phyloP scores from a whole-genome alignment of 2,888 invertebrate genomes.

The Sinelater perroti region DNA sequence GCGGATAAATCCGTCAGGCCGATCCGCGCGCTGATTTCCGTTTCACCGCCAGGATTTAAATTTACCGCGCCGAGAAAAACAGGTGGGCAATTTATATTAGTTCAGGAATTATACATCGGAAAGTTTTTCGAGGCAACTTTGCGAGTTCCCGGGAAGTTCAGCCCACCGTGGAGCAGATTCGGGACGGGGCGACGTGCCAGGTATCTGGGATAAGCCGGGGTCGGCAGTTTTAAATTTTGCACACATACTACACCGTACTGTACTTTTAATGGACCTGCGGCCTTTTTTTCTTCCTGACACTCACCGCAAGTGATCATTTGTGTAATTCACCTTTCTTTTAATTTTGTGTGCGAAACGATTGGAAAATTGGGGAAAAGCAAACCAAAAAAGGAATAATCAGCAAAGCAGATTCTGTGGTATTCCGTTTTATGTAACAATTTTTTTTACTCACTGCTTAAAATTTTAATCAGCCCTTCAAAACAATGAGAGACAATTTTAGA shows the following conservation, averaged over 20 bases:
- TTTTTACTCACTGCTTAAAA: no score
- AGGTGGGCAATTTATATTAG: conserved; percentile 40
- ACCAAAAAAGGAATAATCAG: no score
- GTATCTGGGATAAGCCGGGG: conserved; percentile 15
- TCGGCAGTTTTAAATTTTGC: conserved; percentile 13
- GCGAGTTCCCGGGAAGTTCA: conserved; percentile 31
- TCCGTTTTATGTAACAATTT: no score
- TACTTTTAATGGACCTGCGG: conserved; percentile 10
- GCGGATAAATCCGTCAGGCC: background rate
- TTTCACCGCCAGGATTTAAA: conserved; percentile 26
- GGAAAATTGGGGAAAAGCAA: no score
- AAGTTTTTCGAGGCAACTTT: conserved; percentile 36
- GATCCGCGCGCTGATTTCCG: conserved; percentile 9
- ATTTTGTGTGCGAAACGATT: no score
- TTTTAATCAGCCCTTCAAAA: no score
- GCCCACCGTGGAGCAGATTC: conserved; percentile 28
- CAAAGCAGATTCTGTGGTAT: no score
- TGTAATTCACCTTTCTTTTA: no score
- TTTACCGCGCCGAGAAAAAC: conserved; percentile 28
- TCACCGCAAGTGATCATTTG: no score
- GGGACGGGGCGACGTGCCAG: conserved; percentile 10
- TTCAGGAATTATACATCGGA: conserved; percentile 36
- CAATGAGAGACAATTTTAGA: no score
- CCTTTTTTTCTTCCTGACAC: conserved; percentile 1
- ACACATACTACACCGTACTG: conserved; percentile 4